phyloP scores from a whole-genome alignment of 2,797 vertebrate genomes.

The Anas georgica region DNA sequence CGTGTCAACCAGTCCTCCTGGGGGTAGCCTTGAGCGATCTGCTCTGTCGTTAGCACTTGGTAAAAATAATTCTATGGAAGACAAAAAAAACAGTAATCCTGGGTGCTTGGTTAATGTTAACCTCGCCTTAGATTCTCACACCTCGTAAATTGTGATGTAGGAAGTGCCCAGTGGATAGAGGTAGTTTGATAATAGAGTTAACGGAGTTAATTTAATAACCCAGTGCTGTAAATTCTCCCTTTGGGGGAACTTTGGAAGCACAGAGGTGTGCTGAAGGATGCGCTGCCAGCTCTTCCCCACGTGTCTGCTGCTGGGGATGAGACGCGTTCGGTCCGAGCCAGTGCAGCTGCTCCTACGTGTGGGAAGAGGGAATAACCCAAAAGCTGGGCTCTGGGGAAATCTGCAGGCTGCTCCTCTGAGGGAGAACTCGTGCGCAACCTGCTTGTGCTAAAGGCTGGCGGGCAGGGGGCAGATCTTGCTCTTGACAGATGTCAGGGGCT shows the following conservation, averaged over 20 bases:
- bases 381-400: not conserved
- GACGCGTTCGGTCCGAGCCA: not conserved
- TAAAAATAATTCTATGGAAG: not conserved
- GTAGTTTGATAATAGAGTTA: not conserved
- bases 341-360: not conserved
- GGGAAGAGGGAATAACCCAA: not conserved
- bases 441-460: not conserved
- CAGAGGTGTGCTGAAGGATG: not conserved
- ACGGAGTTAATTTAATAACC: not conserved
- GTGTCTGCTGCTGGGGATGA: not conserved
- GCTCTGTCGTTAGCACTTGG: not conserved
- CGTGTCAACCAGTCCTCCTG: not conserved
- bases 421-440: not conserved
- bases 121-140: not conserved
- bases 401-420: not conserved
- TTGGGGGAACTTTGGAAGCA: not conserved
- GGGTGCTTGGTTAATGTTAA: not conserved
- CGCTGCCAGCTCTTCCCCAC: not conserved
- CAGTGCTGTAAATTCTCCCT: not conserved
- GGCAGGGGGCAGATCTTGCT: not conserved
- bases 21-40: not conserved
- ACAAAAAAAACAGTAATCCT: accelerated
- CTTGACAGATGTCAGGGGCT: conserved; percentile 35
- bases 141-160: not conserved
- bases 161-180: accelerated